Base-by-base conservation (phyloP, 2,113 vertebrate genomes). In the Lampris megalopsis region DNA sequence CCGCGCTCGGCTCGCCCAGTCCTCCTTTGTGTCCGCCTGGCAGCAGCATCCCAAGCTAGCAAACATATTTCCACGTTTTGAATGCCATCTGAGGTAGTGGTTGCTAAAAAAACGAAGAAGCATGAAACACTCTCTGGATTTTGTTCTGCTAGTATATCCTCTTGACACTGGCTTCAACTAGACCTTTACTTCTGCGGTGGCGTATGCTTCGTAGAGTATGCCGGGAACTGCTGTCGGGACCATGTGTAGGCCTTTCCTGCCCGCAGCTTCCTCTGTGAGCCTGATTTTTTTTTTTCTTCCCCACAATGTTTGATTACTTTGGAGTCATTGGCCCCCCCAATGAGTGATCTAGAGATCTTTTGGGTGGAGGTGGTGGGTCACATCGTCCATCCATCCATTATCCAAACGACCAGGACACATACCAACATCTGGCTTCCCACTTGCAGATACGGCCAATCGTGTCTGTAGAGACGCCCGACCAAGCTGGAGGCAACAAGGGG, bases 281-380 rank as follows among this genome's bases (percentile, higher is more conserved):
- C 24, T 24, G 24, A 24, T 24, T 24, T 24, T 24, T 24, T 24
- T 24, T 24, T 24, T 24, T 84, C 83, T 61, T 86, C 66, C 84
- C 83, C 75, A 86, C 80, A 76, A 58, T 62, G 47, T 85, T 77
- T 71, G 71, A 79, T 86, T 86, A 82, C 42, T 85, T 81, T 73
- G 7, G 1, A 60, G 75, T 57, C 49, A 47, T 81, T 67, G 79
- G 68, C 58, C 60, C 35, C 60, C 35, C 4, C n/a, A 38, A 53
- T 65, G 77, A 74, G 71, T 63, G 67, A 50, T 70, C 75, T 59
- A 83, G 59, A 86, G 70, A 75, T 87, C 24, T 83, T 80, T 57
- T 79, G 69, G 50, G 66, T 59, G 38, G 49, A 73, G 73, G 71
- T 80, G 56, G 66, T 43, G 24, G 5, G 9, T 13, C 58, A 75